Percentiles rank a stretch among this genome's conserved stretches.
Conservation (phyloP, 2,888 invertebrate species). For the Lamproptera curius region DNA sequence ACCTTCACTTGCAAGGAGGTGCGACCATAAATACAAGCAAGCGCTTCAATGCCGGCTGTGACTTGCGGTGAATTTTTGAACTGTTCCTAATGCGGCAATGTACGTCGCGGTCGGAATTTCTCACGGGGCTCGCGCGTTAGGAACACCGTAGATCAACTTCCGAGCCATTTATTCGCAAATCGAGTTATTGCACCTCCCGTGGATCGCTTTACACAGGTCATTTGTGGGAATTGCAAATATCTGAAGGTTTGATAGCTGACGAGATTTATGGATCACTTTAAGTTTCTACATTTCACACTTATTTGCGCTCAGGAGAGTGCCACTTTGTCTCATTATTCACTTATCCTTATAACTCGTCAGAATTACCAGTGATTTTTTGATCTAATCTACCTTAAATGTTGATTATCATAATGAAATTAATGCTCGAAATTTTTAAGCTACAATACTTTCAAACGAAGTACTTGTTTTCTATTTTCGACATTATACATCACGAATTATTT, state of each 20-base stretch:
- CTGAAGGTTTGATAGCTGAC: slow-evolving; percentile 34
- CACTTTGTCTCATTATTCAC: slow-evolving; percentile 4
- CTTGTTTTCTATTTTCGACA: no score
- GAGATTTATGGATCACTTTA: slow-evolving; percentile 36
- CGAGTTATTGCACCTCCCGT: slow-evolving; percentile 72
- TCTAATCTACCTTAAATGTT: no score
- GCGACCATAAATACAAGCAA: slow-evolving; percentile 6
- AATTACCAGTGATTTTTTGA: no score
- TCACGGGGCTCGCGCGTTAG: slow-evolving; percentile 43
- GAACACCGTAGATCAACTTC: slow-evolving; percentile 67
- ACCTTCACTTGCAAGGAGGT: slow-evolving; percentile 32
- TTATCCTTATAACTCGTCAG: no score
- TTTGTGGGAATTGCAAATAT: slow-evolving; percentile 63
- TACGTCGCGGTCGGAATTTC: slow-evolving; percentile 48
- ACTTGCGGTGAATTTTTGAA: slow-evolving; percentile 8
- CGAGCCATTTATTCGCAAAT: slow-evolving; percentile 72
- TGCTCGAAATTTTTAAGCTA: no score
- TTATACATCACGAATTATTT: no score
- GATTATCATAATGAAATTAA: no score
- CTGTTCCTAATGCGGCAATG: slow-evolving; percentile 48
- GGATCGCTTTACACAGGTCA: slow-evolving; percentile 67
- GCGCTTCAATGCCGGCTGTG: slow-evolving; percentile 21
- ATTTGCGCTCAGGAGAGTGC: slow-evolving; percentile 12
- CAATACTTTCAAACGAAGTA: no score
- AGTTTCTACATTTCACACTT: slow-evolving; percentile 30